These are phyloP conservation scores for Merops nubicus DNA, from an alignment of 2,113 vertebrate genomes.

Conservation along the genomic window DNA sequence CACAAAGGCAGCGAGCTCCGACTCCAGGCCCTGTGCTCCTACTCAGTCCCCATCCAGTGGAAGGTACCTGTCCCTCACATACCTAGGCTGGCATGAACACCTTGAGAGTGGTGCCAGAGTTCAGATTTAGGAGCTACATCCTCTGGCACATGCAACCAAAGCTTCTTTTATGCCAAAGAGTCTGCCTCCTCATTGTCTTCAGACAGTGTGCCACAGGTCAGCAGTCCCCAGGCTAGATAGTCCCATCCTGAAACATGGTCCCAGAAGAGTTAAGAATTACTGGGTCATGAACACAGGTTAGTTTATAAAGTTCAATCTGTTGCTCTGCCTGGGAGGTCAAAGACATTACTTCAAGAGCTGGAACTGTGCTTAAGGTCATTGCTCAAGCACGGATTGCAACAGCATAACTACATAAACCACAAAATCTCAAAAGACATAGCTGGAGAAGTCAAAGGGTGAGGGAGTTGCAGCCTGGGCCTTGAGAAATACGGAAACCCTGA, in stretches of 20 bases:
- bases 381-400: conserved; percentile 9
- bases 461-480: not conserved
- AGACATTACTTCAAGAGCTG: not conserved
- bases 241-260: not conserved
- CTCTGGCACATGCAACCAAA: not conserved
- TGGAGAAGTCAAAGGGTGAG: not conserved
- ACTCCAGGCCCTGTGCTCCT: no score
- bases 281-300: not conserved
- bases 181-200: not conserved
- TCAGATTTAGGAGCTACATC: not conserved
- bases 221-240: not conserved
- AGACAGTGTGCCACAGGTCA: not conserved
- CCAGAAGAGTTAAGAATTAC: not conserved
- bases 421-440: not conserved
- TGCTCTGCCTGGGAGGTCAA: conserved; percentile 17
- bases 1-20: accelerated
- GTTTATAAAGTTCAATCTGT: not conserved
- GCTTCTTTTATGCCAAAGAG: not conserved
- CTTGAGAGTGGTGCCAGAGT: accelerated
- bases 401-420: conserved; percentile 31
- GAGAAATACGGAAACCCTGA: not conserved
- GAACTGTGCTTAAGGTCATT: conserved; percentile 18
- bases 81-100: not conserved
- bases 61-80: accelerated
- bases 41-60: not conserved